Percentiles rank a stretch among this genome's conserved stretches.
Evolutionary conservation across 2,888 invertebrate genomes (phyloP).

Genomic region (Noctua comes): DNA sequence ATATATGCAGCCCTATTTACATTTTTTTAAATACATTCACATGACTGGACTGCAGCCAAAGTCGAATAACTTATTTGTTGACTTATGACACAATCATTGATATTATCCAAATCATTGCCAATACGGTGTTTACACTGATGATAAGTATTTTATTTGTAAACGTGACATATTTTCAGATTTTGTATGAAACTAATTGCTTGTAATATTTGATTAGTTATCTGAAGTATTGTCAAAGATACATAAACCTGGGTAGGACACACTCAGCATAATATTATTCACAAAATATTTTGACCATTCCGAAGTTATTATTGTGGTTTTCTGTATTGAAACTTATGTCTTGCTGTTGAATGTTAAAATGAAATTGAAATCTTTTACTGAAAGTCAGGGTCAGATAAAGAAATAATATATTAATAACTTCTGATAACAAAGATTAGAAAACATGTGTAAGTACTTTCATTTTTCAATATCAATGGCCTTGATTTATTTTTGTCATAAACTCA

Average conservation of each 20-base stretch:
- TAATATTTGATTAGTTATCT: too few species aligned
- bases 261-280: neutral
- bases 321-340: neutral
- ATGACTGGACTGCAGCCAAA: slow-evolving; percentile 47
- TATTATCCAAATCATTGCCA: slow-evolving; percentile 35
- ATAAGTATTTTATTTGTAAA: slow-evolving; percentile 5
- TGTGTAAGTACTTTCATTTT: slow-evolving; percentile 9
- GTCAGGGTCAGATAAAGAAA: neutral
- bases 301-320: neutral
- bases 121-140: slow-evolving; percentile 8
- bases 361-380: neutral
- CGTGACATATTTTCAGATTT: neutral
- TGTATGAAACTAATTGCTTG: neutral
- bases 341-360: neutral
- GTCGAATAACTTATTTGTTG: slow-evolving; percentile 22
- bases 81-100: slow-evolving; percentile 11
- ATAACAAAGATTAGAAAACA: neutral
- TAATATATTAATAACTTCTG: slow-evolving; percentile 2
- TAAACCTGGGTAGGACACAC: neutral
- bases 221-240: slow-evolving; percentile 4
- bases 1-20: slow-evolving; percentile 21
- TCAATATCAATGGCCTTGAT: neutral
- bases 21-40: slow-evolving; percentile 19
- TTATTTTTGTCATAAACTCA: neutral
- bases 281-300: neutral